Conservation (phyloP, 2,113 vertebrate species). For the Sarotherodon lohbergeri region DNA sequence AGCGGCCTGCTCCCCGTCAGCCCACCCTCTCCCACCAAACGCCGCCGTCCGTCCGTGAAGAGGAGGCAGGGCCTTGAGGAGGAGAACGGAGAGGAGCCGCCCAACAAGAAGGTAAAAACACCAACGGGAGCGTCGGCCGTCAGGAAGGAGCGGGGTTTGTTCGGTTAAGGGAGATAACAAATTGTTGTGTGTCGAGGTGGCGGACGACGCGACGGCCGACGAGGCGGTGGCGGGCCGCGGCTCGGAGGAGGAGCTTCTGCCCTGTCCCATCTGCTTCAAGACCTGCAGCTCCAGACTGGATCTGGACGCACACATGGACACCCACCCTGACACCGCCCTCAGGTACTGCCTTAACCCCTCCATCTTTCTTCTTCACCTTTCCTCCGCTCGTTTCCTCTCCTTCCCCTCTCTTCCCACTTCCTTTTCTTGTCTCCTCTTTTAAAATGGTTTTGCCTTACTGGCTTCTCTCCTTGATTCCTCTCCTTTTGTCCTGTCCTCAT, state of each 20-base stretch:
- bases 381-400: background rate
- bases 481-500: background rate
- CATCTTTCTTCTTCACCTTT: background rate
- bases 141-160: background rate
- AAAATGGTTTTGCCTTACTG: background rate
- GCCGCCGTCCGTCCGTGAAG: conserved; percentile 83
- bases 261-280: conserved; percentile 92
- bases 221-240: conserved; percentile 55
- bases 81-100: conserved; percentile 77
- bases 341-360: conserved; percentile 23
- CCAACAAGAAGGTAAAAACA: conserved; percentile 82
- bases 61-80: conserved; percentile 80
- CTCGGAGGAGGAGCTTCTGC: conserved; percentile 78
- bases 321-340: conserved; percentile 87
- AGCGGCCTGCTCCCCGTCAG: conserved; percentile 69
- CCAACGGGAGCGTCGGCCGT: fast-evolving
- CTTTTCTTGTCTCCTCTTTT: background rate
- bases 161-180: background rate
- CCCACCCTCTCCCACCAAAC: conserved; percentile 84
- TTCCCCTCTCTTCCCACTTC: background rate
- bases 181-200: conserved; percentile 62
- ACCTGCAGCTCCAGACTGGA: conserved; percentile 85
- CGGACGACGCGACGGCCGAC: conserved; percentile 71
- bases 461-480: background rate
- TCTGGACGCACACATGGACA: conserved; percentile 91